phyloP scores from a whole-genome alignment of 2,888 invertebrate genomes.

The Gasteruption jaculator region DNA sequence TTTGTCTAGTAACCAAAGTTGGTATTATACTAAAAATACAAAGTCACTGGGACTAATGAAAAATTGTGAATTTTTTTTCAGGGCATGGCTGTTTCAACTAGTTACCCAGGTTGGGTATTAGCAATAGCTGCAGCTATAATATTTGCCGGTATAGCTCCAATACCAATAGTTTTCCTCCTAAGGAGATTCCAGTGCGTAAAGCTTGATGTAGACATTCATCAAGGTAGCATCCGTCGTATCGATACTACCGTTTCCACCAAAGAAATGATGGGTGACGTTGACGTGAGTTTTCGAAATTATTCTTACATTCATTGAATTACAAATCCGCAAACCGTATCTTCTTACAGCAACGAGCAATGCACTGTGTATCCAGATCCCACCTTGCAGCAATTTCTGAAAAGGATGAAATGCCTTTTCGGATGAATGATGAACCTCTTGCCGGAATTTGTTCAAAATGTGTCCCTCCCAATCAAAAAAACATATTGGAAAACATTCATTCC shows the following conservation, averaged over 20 bases:
- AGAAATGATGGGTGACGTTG: constrained; percentile 92
- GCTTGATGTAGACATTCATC: constrained; percentile 85
- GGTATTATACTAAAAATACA: neutral
- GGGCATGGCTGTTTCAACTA: constrained; percentile 67
- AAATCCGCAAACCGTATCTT: too few relatives aligned
- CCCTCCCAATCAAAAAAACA: too few relatives aligned
- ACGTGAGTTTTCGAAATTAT: constrained; percentile 77
- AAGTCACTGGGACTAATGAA: neutral
- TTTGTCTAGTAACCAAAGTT: too few relatives aligned
- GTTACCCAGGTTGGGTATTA: constrained; percentile 80
- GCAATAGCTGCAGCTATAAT: constrained; percentile 73
- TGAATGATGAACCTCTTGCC: too few relatives aligned
- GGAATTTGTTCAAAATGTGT: too few relatives aligned
- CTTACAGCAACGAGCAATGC: too few relatives aligned
- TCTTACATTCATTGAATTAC: too few relatives aligned
- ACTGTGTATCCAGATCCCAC: too few relatives aligned
- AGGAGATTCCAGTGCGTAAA: constrained; percentile 85
- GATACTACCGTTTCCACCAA: constrained; percentile 91
- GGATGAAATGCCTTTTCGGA: too few relatives aligned
- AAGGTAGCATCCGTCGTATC: constrained; percentile 85
- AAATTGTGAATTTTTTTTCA: constrained; percentile 49
- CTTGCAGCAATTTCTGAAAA: too few relatives aligned
- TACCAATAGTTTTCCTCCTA: constrained; percentile 79
- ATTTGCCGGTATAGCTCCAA: constrained; percentile 75
- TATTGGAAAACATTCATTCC: too few relatives aligned